Evolutionary conservation across 2,888 invertebrate species (phyloP), one percentile per base, ranked within the genome.

Genomic region (Pterostichus niger): DNA sequence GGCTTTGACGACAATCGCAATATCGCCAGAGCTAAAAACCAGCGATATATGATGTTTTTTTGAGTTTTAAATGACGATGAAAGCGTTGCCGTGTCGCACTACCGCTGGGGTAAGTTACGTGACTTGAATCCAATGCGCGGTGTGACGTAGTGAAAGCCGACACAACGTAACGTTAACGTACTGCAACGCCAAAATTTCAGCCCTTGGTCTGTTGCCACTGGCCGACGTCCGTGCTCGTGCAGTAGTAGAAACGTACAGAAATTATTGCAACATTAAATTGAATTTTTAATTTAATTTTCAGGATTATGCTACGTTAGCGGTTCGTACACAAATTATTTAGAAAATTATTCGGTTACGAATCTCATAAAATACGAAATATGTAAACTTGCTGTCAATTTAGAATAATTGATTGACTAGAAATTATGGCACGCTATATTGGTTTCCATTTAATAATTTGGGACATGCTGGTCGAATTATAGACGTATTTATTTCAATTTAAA

Each of bases 51-150:
- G 88, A 88, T 88, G 88, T 64, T 77, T 88, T 88, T 89, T 89
- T 87, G 87, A 86, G 88, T 88, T 88, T 88, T 88, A 88, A 88
- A 88, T 88, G 88, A 88, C 88, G 88, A 88, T 89, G 88, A 89
- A 88, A 89, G 88, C 88, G 88, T 88, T 88, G 87, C 88, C 88
- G 88, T 88, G 88, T 89, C 88, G 88, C 86, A 87, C 87, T 87
- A 87, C 87, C 86, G 88, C 88, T 87, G 86, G 83, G 83, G 77
- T 77, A 83, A 52, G 40, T 83, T 87, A 88, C 88, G 88, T 88
- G 88, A 88, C 88, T 84, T 84, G 88, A 88, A 82, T 82, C 46
- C 68, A 31, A 40, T 40, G 40, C 35, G 54, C 75, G 46, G 10
- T 64, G 44, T 56, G 56, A 77, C 68, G 68, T 71, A 71, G 68